Base-by-base conservation (phyloP, 2,888 invertebrate genomes). In the Chrysomela aeneicollis region DNA sequence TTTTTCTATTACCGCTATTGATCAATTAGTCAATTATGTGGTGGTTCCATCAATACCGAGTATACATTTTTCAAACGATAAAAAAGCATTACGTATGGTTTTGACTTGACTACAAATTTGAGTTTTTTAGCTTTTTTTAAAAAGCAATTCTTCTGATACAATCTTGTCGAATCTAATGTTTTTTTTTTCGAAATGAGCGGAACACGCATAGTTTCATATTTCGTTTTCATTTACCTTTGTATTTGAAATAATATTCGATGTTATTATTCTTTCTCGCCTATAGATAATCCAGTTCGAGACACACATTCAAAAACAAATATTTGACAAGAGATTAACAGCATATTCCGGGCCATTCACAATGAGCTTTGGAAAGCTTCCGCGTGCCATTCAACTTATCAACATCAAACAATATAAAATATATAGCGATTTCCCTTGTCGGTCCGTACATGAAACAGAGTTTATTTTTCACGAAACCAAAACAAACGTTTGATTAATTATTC, bases 311-410 rank as follows among this genome's bases (percentile, higher is more conserved):
- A n/a, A 15, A 47, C 53, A 37, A 49, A 54, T 54, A 59, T 59
- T 63, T 54, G 53, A 54, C 37, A 37, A 42, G 55, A 26, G 54
- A 55, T 42, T 55, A 42, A 55, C 17, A 15, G 2, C n/a, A 15
- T n/a, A 42, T 37, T 55, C n/a, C 15, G 19, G 22, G 21, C 19
- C 42, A 22, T 42, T 55, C 22, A 42, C 37, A 42, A 12, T 26
- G 35, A 26, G 37, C 46, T n/a, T 64, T 57, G 51, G 50, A 60
- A 64, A 46, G 42, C 54, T 59, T 19, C 59, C 60, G 57, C 49
- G 15, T 49, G 49, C 60, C 58, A 51, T 50, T 55, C 21, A 32
- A 50, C 47, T 64, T 64, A 64, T 64, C 64, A 64, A 60, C 55
- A 15, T 55, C 52, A 64, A 64, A 64, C 64, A 64, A 19, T 51